phyloP scores from a whole-genome alignment of 2,888 invertebrate genomes.

The Phrixothrix hirtus region DNA sequence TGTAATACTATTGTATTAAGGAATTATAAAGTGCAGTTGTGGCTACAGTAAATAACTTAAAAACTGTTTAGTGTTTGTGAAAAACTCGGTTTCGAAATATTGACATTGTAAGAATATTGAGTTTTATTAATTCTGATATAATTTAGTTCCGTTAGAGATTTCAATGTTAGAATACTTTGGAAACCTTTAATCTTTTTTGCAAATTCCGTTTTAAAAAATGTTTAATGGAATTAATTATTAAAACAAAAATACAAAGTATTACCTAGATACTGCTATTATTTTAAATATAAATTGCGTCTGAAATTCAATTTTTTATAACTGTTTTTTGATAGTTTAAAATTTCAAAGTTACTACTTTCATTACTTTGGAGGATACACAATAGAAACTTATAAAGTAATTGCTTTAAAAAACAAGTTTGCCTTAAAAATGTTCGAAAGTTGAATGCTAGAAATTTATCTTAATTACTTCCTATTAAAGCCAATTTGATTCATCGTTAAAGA shows the following conservation, averaged over 20 bases:
- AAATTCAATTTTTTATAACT: conserved; percentile 6
- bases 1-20: conserved; percentile 8
- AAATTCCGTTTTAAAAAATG: neutral
- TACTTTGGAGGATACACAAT: conserved; percentile 12
- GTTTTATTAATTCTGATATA: neutral
- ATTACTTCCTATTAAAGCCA: too few relatives aligned
- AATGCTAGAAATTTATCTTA: too few relatives aligned
- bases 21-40: neutral
- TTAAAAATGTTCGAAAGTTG: too few relatives aligned
- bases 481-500: too few relatives aligned
- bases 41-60: neutral
- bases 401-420: too few relatives aligned
- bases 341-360: conserved; percentile 10
- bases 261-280: conserved; percentile 1
- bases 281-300: neutral
- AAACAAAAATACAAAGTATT: neutral
- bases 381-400: too few relatives aligned
- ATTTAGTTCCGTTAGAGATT: conserved; percentile 4
- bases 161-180: conserved; percentile 13
- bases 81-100: neutral
- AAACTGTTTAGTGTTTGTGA: neutral
- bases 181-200: too few relatives aligned
- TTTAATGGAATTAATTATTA: neutral
- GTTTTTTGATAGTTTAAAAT: conserved; percentile 6
- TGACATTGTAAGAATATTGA: neutral